Evolutionary conservation across 37 sponge, comb jelly and placozoan genomes (phyloP), one percentile per base, ranked within the genome.

Genomic region (Bolinopsis microptera): DNA sequence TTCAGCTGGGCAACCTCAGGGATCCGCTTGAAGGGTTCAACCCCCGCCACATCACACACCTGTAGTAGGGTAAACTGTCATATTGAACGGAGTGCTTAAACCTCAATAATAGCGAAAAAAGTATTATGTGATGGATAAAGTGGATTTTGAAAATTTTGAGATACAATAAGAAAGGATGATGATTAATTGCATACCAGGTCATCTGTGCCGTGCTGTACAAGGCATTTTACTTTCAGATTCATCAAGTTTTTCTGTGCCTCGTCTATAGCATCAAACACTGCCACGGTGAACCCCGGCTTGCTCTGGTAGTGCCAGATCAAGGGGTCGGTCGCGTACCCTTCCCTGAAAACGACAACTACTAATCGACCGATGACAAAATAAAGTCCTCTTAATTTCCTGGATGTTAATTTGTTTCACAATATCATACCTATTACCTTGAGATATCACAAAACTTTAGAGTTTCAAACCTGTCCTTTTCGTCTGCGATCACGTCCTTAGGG

Each of bases 1-100:
- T 86, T 86, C 36, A 86, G 90, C 30, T 39, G n/a, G 3, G 61
- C 90, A 25, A 41, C 30, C 16, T 86, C 36, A 28, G 26, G 26
- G n/a, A 86, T 1, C 8, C 13, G 0, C 21, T 38, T 28, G 30
- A 86, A 86, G 28, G 90, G 90, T 3, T 86, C 41, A 18, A 86
- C 90, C 18, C 90, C 90, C 0, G 90, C 90, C 34, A 48, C 48
- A 39, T 86, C 90, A 86, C 90, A 86, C 48, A 86, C 90, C 90
- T 86, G 61, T 1, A 48, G 13, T 48, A 18, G 5, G 61, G 61
- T n/a, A n/a, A n/a, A n/a, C n/a, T n/a, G n/a, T n/a, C n/a, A n/a
- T n/a, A n/a, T n/a, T n/a, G n/a, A n/a, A n/a, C n/a, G n/a, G n/a
- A n/a, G n/a, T n/a, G n/a, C n/a, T n/a, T n/a, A n/a, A n/a, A n/a